These are phyloP conservation scores for Xylocopa sonorina DNA, from an alignment of 1,140 invertebrate genomes.

Conservation along the genomic window DNA sequence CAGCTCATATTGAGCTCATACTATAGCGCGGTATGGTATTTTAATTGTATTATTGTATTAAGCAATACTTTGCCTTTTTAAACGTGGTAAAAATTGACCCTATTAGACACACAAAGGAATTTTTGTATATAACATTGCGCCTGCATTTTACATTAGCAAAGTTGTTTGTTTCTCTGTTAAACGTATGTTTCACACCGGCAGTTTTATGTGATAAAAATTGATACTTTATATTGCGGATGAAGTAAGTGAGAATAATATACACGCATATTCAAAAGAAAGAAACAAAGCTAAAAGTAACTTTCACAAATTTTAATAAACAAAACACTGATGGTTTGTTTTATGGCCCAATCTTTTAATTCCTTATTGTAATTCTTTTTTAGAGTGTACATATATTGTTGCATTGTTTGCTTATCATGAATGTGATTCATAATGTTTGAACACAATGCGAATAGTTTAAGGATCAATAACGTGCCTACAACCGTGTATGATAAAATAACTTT, in stretches of 20 bases:
- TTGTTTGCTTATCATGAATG: slow-evolving; percentile 60
- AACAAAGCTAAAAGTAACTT: not conserved
- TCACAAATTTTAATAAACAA: slow-evolving; percentile 5
- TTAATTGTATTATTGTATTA: slow-evolving; percentile 75
- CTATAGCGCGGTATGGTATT: slow-evolving; percentile 72
- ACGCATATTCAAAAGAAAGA: slow-evolving; percentile 1
- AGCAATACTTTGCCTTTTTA: slow-evolving; percentile 17
- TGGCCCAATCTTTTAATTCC: slow-evolving; percentile 52
- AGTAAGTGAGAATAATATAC: not conserved
- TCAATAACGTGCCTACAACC: slow-evolving; percentile 76
- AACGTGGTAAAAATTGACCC: slow-evolving; percentile 9
- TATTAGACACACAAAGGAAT: not conserved
- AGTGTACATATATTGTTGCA: slow-evolving; percentile 70
- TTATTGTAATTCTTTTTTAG: slow-evolving; percentile 52
- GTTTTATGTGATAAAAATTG: slow-evolving; percentile 31
- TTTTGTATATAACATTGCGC: not conserved
- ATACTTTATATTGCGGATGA: slow-evolving; percentile 49
- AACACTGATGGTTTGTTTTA: slow-evolving; percentile 62
- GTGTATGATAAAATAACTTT: slow-evolving; percentile 63
- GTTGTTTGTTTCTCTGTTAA: slow-evolving; percentile 17
- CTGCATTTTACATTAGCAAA: slow-evolving; percentile 15
- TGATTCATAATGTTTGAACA: slow-evolving; percentile 65
- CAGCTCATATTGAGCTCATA: slow-evolving; percentile 78
- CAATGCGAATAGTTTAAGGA: slow-evolving; percentile 61
- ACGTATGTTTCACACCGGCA: slow-evolving; percentile 37